Evolutionary conservation across 2,888 invertebrate genomes (phyloP).

Genomic region (Biston betularia): DNA sequence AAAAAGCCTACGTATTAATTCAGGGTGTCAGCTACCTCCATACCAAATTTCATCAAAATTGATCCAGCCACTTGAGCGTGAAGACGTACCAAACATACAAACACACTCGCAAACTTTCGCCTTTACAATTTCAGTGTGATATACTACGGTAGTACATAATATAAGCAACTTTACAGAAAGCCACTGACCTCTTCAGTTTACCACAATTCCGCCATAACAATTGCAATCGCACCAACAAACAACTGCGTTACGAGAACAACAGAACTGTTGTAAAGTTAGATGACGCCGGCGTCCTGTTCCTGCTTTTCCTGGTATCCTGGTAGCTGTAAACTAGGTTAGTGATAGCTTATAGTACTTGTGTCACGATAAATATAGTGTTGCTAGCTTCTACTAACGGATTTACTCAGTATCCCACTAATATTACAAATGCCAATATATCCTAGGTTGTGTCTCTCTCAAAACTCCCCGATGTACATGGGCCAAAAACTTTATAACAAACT

Average conservation of each 20-base stretch:
- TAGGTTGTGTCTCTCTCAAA: too few species aligned
- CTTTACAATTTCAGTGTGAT: background rate
- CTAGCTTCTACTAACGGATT: background rate
- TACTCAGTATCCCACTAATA: too few species aligned
- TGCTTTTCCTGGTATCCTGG: constrained; percentile 67
- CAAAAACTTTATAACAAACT: too few species aligned
- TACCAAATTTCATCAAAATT: too few species aligned
- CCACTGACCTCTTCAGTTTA: constrained; percentile 19
- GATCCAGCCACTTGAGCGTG: too few species aligned
- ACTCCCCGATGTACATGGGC: too few species aligned
- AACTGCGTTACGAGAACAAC: constrained; percentile 47
- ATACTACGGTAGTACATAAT: background rate
- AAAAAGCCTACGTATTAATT: too few species aligned
- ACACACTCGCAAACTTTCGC: too few species aligned
- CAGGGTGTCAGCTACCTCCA: too few species aligned
- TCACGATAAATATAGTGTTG: background rate
- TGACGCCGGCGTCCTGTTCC: constrained; percentile 63
- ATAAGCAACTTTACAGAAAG: constrained; percentile 3
- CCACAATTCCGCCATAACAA: constrained; percentile 24
- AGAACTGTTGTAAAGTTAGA: constrained; percentile 58
- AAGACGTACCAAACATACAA: too few species aligned
- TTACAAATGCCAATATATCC: too few species aligned
- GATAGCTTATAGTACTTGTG: constrained; percentile 35
- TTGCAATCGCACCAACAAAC: constrained; percentile 36
- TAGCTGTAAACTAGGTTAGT: constrained; percentile 59